A percentile compares a stretch with the other conserved stretches of the same genome.
Evolutionary conservation across 1,140 invertebrate species (phyloP).

Genomic region (Anoplolepis gracilipes): DNA sequence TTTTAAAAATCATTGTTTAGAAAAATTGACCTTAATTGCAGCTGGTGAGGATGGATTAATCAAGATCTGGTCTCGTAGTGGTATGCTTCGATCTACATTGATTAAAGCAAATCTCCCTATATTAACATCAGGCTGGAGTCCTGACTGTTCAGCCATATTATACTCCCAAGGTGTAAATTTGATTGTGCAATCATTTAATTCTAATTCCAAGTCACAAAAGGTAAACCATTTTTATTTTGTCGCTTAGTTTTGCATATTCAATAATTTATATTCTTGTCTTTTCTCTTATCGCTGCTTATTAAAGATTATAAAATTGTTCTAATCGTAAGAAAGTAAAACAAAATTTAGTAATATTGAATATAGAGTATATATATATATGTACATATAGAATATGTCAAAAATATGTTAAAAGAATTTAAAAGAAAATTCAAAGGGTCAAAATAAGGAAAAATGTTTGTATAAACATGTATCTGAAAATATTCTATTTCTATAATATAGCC

Average conservation of each 20-base stretch:
- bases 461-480: too few species aligned
- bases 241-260: not conserved
- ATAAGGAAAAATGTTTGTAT: too few species aligned
- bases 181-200: conserved; percentile 95
- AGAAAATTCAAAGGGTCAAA: too few species aligned
- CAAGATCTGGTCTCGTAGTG: conserved; percentile 98
- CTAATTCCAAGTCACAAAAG: conserved; percentile 94
- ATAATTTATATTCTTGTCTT: not conserved
- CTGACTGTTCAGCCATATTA: conserved; percentile 93
- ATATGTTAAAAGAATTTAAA: too few species aligned
- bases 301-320: too few species aligned
- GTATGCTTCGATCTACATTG: conserved; percentile 96
- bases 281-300: too few species aligned
- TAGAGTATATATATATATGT: too few species aligned
- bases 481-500: too few species aligned
- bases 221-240: conserved; percentile 83
- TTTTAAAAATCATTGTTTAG: not conserved
- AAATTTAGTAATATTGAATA: too few species aligned
- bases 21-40: conserved; percentile 78
- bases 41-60: conserved; percentile 98
- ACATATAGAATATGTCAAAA: too few species aligned
- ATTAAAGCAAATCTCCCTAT: conserved; percentile 93
- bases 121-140: conserved; percentile 95
- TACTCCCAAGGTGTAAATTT: conserved; percentile 94
- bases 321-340: too few species aligned